Percentiles rank a stretch among this genome's conserved stretches.
Evolutionary conservation across 2,113 vertebrate species (phyloP).

Genomic region (Elephantulus edwardii): DNA sequence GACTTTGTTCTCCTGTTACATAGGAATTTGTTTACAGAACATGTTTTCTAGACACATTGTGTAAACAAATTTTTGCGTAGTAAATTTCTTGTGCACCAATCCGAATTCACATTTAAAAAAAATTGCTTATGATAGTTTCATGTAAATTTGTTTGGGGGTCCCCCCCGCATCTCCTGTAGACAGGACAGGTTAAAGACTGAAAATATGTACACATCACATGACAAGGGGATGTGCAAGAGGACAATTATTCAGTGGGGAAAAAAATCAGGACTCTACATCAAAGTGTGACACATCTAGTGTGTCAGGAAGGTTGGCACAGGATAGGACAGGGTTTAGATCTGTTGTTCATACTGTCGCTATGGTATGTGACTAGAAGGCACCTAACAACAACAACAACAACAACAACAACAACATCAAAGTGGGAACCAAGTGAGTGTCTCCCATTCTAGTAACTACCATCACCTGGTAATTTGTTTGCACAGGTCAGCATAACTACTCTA

Average conservation of each 20-base stretch:
- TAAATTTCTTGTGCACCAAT: conserved; percentile 66
- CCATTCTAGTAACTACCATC: conserved; percentile 23
- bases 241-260: conserved; percentile 47
- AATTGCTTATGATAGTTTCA: conserved; percentile 44
- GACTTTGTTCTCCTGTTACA: conserved; percentile 61
- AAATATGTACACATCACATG: conserved; percentile 66
- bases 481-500: conserved; percentile 77
- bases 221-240: conserved; percentile 71
- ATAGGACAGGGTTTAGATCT: too few species aligned
- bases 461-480: conserved; percentile 77
- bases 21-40: conserved; percentile 58
- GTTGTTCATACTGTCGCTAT: too few species aligned
- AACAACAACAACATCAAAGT: too few species aligned
- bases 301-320: too few species aligned
- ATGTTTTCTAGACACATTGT: conserved; percentile 70
- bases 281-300: too few species aligned
- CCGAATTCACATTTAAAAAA: conserved; percentile 44
- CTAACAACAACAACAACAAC: too few species aligned
- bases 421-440: conserved; percentile 26
- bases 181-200: conserved; percentile 78
- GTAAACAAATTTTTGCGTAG: too few species aligned
- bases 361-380: too few species aligned
- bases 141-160: conserved; percentile 44
- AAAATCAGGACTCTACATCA: neutral
- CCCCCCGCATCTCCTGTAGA: conserved; percentile 60